Conservation (phyloP, 2,113 vertebrate species). For the Hydrochoerus hydrochaeris region DNA sequence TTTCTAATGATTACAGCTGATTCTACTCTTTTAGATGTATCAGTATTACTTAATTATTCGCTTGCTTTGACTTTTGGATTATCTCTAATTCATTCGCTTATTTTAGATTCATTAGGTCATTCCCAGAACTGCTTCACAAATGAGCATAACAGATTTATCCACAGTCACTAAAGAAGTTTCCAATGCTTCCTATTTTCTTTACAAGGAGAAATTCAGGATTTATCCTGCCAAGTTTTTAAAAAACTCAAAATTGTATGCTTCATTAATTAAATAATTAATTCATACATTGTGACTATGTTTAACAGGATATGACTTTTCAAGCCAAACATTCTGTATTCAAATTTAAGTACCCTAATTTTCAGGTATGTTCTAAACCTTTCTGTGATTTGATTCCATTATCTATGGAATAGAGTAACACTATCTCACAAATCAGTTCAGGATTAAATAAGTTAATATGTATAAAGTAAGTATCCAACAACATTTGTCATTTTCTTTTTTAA, state of each 20-base stretch:
- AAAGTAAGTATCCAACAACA: background rate
- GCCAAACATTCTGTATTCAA: background rate
- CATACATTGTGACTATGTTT: background rate
- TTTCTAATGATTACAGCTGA: background rate
- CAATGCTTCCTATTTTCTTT: slow-evolving; percentile 33
- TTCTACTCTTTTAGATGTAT: background rate
- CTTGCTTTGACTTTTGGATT: background rate
- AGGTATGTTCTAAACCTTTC: background rate
- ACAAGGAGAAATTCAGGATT: slow-evolving; percentile 44
- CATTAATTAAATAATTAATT: slow-evolving; percentile 32
- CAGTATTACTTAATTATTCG: background rate
- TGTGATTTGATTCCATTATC: background rate
- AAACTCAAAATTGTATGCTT: background rate
- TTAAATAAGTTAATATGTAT: background rate
- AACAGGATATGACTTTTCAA: background rate
- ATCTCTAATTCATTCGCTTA: background rate
- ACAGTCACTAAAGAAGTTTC: background rate
- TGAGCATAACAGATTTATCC: background rate
- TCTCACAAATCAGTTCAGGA: background rate
- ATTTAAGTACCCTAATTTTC: background rate
- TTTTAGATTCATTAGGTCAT: background rate
- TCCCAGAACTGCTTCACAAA: background rate
- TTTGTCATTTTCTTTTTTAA: background rate
- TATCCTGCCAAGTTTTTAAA: background rate
- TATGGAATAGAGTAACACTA: slow-evolving; percentile 11